These are phyloP conservation scores for Epizoanthus ramosus DNA, from an alignment of 92 coral and sea anemone species.

Conservation along the genomic window DNA sequence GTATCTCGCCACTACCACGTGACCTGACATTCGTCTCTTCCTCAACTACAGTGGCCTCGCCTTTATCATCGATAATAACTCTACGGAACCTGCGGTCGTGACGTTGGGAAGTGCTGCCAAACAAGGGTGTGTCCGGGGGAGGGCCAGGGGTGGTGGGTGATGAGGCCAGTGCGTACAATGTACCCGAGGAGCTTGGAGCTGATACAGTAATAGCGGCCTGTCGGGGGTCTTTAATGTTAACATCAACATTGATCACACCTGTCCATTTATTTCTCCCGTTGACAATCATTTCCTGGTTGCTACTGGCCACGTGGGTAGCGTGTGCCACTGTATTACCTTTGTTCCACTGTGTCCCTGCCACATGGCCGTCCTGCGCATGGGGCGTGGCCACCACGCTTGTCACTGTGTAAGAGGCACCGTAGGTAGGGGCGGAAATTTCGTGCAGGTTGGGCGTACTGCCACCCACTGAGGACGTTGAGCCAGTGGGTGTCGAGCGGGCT, in stretches of 20 bases:
- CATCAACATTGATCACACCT: slow-evolving; percentile 56
- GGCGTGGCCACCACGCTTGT: slow-evolving; percentile 63
- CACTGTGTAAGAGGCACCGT: slow-evolving; percentile 88
- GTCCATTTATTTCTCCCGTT: slow-evolving; percentile 73
- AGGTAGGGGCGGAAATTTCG: slow-evolving; percentile 62
- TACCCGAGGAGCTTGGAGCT: slow-evolving; percentile 76
- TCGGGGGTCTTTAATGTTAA: slow-evolving; percentile 53
- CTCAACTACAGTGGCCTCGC: slow-evolving; percentile 45
- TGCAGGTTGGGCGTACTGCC: slow-evolving; percentile 83
- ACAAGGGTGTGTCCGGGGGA: slow-evolving; percentile 74
- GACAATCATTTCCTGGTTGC: slow-evolving; percentile 33
- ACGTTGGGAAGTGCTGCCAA: slow-evolving; percentile 86
- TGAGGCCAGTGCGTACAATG: slow-evolving; percentile 80
- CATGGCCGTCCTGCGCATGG: slow-evolving; percentile 46
- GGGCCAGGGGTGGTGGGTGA: slow-evolving; percentile 75
- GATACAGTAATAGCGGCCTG: slow-evolving; percentile 68
- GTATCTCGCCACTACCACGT: slow-evolving; percentile 59
- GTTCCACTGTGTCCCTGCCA: slow-evolving; percentile 25
- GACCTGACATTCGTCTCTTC: slow-evolving; percentile 43
- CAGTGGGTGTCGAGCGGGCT: slow-evolving; percentile 47
- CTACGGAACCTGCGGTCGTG: slow-evolving; percentile 70
- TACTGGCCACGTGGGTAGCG: slow-evolving; percentile 37
- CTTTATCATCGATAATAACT: slow-evolving; percentile 63
- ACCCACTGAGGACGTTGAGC: slow-evolving; percentile 79
- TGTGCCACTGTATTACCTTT: slow-evolving; percentile 32